These are phyloP conservation scores for Pemphredon lugubris DNA, from an alignment of 2,888 invertebrate genomes.

Conservation along the genomic window DNA sequence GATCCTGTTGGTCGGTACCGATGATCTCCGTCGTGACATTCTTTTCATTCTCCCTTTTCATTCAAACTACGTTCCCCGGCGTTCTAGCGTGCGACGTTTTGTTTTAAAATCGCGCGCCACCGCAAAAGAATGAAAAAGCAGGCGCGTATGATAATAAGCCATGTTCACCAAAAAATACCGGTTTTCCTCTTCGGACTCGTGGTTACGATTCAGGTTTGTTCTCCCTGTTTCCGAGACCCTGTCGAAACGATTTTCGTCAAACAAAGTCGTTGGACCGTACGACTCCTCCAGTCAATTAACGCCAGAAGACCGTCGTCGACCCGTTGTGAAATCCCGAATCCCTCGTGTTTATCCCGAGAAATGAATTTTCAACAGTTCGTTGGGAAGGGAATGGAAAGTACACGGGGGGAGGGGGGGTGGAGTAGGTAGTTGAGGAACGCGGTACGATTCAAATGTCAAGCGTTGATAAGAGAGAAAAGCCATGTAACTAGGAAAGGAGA, in stretches of 20 bases:
- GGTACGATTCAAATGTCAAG: background rate
- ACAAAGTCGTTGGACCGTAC: conserved; percentile 64
- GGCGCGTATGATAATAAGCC: conserved; percentile 65
- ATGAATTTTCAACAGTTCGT: conserved; percentile 7
- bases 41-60: conserved; percentile 1
- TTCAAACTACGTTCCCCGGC: conserved; percentile 7
- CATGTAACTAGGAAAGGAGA: background rate
- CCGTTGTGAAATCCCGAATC: conserved; percentile 27
- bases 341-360: conserved; percentile 12
- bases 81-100: conserved; percentile 15
- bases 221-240: conserved; percentile 59
- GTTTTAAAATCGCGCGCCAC: conserved; percentile 33
- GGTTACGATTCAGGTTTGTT: conserved; percentile 67
- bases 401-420: conserved; percentile 1
- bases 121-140: conserved; percentile 58
- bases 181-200: conserved; percentile 53
- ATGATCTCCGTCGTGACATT: conserved; percentile 12
- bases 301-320: conserved; percentile 51
- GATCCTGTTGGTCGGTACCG: background rate
- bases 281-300: conserved; percentile 66
- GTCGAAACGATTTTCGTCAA: conserved; percentile 68
- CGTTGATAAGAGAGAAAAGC: no score
- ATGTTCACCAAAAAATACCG: conserved; percentile 66
- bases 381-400: background rate
- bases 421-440: background rate